Percentiles rank a stretch among this genome's conserved stretches.
Evolutionary conservation across 64 coral and sea anemone species (phyloP).

Genomic region (Stichodactyla mertensii): DNA sequence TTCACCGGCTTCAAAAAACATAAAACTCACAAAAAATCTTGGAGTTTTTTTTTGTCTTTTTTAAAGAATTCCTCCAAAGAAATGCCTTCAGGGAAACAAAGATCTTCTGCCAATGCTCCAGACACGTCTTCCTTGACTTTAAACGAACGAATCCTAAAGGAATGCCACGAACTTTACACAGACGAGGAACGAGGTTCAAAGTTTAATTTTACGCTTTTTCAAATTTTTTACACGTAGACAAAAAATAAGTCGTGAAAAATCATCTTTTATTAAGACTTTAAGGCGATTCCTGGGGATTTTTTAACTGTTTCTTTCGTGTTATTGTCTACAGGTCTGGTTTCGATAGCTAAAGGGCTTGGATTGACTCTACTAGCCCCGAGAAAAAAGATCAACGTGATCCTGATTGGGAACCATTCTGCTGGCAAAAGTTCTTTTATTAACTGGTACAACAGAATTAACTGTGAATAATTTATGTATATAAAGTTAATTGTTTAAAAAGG

Average conservation of each 20-base stretch:
- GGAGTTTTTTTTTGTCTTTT: neutral
- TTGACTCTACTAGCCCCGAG: conserved; percentile 85
- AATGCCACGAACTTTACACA: conserved; percentile 96
- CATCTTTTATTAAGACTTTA: neutral
- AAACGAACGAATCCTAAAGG: conserved; percentile 93
- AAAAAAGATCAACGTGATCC: conserved; percentile 84
- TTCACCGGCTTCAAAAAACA: neutral
- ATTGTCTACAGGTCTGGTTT: conserved; percentile 61
- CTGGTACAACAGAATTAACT: conserved; percentile 41
- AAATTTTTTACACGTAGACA: conserved; percentile 13
- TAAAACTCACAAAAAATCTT: neutral
- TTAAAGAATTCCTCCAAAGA: neutral
- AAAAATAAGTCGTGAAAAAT: neutral
- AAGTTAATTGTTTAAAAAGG: no score
- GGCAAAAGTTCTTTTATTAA: conserved; percentile 99
- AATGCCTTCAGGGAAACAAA: conserved; percentile 90
- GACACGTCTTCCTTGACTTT: conserved; percentile 77
- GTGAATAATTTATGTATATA: neutral
- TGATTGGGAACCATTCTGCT: conserved; percentile 96
- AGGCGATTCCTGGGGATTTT: neutral
- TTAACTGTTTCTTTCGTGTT: neutral
- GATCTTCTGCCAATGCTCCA: conserved; percentile 82
- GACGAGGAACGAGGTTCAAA: conserved; percentile 79
- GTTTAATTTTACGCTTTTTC: neutral
- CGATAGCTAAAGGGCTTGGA: conserved; percentile 80